Conservation (phyloP, 2,888 invertebrate species). For the Epinotia nisella region DNA sequence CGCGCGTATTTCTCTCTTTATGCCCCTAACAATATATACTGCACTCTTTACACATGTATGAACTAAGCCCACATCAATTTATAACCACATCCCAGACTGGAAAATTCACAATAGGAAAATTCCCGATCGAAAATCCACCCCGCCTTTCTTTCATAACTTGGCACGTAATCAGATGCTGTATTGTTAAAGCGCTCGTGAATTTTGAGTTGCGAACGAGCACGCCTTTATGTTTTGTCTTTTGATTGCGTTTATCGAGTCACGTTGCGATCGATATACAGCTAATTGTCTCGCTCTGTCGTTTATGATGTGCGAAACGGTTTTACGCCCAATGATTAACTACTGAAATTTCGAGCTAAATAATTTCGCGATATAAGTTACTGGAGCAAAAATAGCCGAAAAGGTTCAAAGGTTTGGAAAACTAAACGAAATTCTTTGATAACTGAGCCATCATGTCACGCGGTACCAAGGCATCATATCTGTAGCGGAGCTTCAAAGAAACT, state of each 20-base stretch:
- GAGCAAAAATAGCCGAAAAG: not conserved
- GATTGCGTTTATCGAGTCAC: constrained; percentile 72
- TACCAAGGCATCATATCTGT: constrained; percentile 74
- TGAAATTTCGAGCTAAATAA: constrained; percentile 14
- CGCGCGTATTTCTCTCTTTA: too few relatives aligned
- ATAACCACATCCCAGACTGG: too few relatives aligned
- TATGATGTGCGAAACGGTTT: constrained; percentile 32
- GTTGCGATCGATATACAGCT: constrained; percentile 42
- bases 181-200: constrained; percentile 71
- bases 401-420: constrained; percentile 11
- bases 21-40: too few relatives aligned
- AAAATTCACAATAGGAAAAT: not conserved
- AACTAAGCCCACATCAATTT: too few relatives aligned
- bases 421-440: constrained; percentile 42
- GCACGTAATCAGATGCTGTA: constrained; percentile 47
- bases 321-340: constrained; percentile 21
- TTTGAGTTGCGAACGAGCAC: constrained; percentile 59
- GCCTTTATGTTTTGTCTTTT: constrained; percentile 76
- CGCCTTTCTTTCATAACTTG: constrained; percentile 32
- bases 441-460: constrained; percentile 53
- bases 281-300: constrained; percentile 43
- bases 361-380: not conserved
- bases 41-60: too few relatives aligned
- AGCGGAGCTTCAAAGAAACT: constrained; percentile 77
- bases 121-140: not conserved